A percentile compares a stretch with the other conserved stretches of the same genome.
These are phyloP conservation scores for Dreissena polymorpha DNA, from an alignment of 1,140 invertebrate genomes.

Conservation along the genomic window DNA sequence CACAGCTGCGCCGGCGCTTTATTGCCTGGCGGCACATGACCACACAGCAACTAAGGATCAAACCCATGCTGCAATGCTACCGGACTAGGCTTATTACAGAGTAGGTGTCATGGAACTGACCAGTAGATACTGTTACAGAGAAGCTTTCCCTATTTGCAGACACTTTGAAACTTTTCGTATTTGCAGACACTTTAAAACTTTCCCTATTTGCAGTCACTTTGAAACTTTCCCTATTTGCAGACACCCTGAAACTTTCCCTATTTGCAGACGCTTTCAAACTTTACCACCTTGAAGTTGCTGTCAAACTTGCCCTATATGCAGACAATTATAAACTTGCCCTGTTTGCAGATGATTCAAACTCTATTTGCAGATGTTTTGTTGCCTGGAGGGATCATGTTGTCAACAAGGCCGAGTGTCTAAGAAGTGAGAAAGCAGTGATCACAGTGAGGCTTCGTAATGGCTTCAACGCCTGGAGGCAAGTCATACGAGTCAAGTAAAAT, in stretches of 20 bases:
- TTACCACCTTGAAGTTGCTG: too few species aligned
- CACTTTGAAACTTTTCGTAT: too few species aligned
- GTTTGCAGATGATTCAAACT: too few species aligned
- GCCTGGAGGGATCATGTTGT: constrained; percentile 59
- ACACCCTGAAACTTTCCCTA: not conserved
- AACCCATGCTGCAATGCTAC: constrained; percentile 48
- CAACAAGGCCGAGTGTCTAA: constrained; percentile 60
- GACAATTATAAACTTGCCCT: too few species aligned
- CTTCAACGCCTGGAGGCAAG: constrained; percentile 63
- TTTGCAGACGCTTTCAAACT: too few species aligned
- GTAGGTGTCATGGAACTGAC: constrained; percentile 11
- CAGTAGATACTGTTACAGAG: too few species aligned
- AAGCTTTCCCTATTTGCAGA: too few species aligned
- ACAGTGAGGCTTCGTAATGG: constrained; percentile 42
- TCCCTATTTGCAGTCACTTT: too few species aligned
- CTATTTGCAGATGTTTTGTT: constrained; percentile 56
- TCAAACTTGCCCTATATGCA: too few species aligned
- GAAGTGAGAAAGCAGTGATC: constrained; percentile 47
- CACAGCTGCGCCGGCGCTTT: constrained; percentile 22
- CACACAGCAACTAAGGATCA: constrained; percentile 20
- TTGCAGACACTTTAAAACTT: too few species aligned
- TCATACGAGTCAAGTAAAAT: too few species aligned
- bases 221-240: too few species aligned
- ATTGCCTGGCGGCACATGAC: constrained; percentile 24
- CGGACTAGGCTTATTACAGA: constrained; percentile 22